Evolutionary conservation across 1,140 invertebrate species (phyloP).

Genomic region (Ips nitidus): DNA sequence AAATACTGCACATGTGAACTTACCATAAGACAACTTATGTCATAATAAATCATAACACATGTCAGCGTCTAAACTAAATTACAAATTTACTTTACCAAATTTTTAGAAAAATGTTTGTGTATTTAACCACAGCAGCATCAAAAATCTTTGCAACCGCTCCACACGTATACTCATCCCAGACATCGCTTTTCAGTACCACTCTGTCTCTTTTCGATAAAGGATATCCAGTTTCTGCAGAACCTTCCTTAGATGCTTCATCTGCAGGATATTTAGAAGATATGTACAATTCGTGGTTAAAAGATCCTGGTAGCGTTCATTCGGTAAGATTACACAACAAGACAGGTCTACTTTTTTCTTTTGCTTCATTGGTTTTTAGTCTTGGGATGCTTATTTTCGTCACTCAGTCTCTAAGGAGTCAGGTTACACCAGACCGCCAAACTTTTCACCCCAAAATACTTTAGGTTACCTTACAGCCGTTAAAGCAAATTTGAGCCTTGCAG

Average conservation of each 20-base stretch:
- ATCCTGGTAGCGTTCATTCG: conserved; percentile 93
- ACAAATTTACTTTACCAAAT: neutral
- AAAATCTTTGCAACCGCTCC: neutral
- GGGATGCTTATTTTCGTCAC: conserved; percentile 96
- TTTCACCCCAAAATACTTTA: conserved; percentile 70
- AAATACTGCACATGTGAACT: too few relatives aligned
- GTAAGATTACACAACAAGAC: conserved; percentile 55
- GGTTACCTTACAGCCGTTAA: neutral
- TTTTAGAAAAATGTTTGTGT: neutral
- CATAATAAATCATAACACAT: too few relatives aligned
- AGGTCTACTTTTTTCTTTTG: conserved; percentile 44
- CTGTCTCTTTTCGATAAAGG: neutral
- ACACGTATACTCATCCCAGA: too few relatives aligned
- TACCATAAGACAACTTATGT: too few relatives aligned
- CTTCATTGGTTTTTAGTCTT: conserved; percentile 82
- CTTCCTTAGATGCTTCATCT: conserved; percentile 88
- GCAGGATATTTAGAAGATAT: conserved; percentile 97
- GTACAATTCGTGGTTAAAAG: conserved; percentile 94
- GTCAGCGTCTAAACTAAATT: too few relatives aligned
- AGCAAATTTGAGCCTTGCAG: too few relatives aligned
- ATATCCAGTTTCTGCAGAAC: conserved; percentile 63
- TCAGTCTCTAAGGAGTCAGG: conserved; percentile 79
- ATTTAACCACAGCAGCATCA: neutral
- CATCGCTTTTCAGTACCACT: too few relatives aligned
- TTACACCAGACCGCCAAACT: conserved; percentile 81